Evolutionary conservation across 1,140 invertebrate species (phyloP).

Genomic region (Drosophila erecta): DNA sequence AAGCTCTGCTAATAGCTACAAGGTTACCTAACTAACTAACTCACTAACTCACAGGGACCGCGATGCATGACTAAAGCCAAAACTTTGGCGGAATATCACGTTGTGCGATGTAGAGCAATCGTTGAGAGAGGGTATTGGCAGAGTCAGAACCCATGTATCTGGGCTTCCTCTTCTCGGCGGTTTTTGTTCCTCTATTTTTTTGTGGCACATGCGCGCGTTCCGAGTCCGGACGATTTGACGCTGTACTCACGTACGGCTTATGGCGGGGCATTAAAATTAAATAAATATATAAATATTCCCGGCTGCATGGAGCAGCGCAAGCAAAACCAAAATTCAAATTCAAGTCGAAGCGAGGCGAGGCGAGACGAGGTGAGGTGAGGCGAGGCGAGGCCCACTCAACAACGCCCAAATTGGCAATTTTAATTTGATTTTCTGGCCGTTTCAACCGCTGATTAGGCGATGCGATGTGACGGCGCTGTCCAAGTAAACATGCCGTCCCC

Average conservation of each 20-base stretch:
- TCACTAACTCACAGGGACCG: too few species aligned
- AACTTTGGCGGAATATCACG: constrained; percentile 6
- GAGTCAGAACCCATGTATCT: constrained; percentile 6
- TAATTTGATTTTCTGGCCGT: constrained; percentile 78
- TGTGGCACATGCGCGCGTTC: constrained; percentile 64
- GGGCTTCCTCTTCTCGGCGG: constrained; percentile 31
- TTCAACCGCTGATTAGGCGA: constrained; percentile 69
- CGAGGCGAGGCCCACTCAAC: constrained; percentile 37
- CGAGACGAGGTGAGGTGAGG: constrained; percentile 1
- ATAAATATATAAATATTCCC: constrained; percentile 72
- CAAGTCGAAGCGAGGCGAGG: constrained; percentile 44
- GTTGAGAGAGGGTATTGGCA: constrained; percentile 14
- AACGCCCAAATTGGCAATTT: constrained; percentile 72
- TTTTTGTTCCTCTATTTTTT: constrained; percentile 42
- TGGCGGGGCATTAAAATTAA: constrained; percentile 69
- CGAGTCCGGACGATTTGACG: constrained; percentile 62
- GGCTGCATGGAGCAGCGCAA: constrained; percentile 55
- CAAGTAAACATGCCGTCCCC: not conserved
- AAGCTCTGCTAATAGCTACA: not conserved
- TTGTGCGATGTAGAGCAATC: constrained; percentile 1
- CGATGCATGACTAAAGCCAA: not conserved
- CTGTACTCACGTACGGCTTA: constrained; percentile 65
- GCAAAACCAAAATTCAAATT: constrained; percentile 63
- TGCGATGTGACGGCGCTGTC: constrained; percentile 14
- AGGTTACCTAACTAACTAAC: constrained; percentile 1